These are phyloP conservation scores for Lepidocyrtinus sp. DNA, from an alignment of 2,888 invertebrate genomes.

Conservation along the genomic window DNA sequence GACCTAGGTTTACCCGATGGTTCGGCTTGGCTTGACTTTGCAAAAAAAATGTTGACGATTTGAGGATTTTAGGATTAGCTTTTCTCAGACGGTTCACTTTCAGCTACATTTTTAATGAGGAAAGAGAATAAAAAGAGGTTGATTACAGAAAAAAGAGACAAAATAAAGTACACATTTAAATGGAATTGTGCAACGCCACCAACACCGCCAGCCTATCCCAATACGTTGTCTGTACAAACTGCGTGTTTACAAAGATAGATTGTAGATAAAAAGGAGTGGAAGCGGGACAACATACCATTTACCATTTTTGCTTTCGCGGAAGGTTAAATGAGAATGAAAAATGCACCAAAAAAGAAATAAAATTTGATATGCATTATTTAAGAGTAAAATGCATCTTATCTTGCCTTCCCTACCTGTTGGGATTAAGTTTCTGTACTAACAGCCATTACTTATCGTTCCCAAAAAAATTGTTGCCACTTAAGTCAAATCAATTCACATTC, in stretches of 20 bases:
- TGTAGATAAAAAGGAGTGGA: conserved; percentile 45
- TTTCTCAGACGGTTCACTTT: not conserved
- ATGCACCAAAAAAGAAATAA: conserved; percentile 6
- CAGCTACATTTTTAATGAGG: not conserved
- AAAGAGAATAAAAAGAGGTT: conserved; percentile 3
- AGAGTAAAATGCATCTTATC: not conserved
- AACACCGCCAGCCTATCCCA: conserved; percentile 40
- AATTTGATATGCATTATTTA: conserved; percentile 47
- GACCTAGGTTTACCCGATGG: too few species aligned
- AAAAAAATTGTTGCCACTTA: not conserved
- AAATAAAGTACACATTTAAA: not conserved
- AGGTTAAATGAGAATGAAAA: conserved; percentile 49
- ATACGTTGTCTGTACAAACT: conserved; percentile 25
- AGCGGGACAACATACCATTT: conserved; percentile 35
- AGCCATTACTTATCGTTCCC: not conserved
- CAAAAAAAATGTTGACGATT: not conserved
- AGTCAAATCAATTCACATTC: conserved; percentile 44
- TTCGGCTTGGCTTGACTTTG: not conserved
- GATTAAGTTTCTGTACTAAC: too few species aligned
- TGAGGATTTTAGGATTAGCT: not conserved
- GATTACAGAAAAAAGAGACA: conserved; percentile 4
- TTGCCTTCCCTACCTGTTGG: not conserved
- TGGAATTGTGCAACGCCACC: not conserved
- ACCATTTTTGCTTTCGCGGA: conserved; percentile 36
- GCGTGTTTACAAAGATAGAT: conserved; percentile 14